Conservation (phyloP, 2,113 vertebrate species). For the Malurus cyaneus region DNA sequence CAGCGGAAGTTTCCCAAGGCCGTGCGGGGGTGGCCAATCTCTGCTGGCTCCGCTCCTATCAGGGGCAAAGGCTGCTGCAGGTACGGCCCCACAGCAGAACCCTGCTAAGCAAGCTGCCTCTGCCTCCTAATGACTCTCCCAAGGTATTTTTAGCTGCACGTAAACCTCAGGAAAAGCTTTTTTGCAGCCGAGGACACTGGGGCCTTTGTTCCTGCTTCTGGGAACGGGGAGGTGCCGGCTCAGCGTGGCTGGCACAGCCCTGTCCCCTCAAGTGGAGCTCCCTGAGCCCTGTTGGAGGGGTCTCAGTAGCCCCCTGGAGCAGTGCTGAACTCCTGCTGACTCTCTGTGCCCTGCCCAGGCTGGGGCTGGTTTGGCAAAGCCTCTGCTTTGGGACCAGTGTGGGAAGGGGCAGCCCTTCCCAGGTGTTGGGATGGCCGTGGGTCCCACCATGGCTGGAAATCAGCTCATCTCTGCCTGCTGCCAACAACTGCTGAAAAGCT, state of each 20-base stretch:
- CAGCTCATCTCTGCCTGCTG: neutral
- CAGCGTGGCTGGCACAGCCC: neutral
- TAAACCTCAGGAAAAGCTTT: constrained; percentile 48
- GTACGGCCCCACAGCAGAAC: neutral
- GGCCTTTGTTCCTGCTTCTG: constrained; percentile 47
- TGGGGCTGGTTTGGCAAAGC: neutral
- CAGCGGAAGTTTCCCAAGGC: neutral
- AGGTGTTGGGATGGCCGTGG: accelerated
- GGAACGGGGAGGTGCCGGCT: neutral
- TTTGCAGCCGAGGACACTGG: neutral
- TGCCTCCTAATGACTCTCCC: neutral
- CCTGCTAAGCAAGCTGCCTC: neutral
- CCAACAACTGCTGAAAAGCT: neutral
- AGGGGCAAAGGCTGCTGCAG: neutral
- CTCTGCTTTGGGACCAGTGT: neutral
- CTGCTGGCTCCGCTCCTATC: neutral
- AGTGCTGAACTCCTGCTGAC: neutral
- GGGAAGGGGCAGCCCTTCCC: neutral
- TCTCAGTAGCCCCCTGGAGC: neutral
- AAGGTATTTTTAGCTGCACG: constrained; percentile 51
- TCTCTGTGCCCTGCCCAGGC: neutral
- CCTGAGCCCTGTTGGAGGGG: neutral
- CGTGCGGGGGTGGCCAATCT: accelerated
- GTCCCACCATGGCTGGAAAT: neutral
- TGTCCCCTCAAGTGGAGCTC: neutral